Conservation (phyloP, 2,797 vertebrate genomes). For the Halcyon badia region DNA sequence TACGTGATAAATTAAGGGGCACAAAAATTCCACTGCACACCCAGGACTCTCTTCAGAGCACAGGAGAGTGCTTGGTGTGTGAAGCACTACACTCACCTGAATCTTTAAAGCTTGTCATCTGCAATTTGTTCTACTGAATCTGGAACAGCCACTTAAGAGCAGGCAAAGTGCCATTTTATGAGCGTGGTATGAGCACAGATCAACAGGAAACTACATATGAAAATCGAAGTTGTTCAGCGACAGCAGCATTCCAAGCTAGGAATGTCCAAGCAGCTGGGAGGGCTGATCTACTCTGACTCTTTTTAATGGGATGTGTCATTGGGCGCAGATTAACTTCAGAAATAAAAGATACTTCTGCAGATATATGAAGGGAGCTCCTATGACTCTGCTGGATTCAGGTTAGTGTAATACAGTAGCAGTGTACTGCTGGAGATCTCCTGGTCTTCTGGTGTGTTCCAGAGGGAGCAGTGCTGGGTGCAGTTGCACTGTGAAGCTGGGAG, state of each 20-base stretch:
- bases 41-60: fast-evolving
- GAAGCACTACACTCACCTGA: not conserved
- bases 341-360: not conserved
- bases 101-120: not conserved
- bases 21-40: not conserved
- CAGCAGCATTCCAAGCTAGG: conserved; percentile 8
- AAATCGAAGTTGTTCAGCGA: conserved; percentile 29
- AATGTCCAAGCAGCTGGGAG: conserved; percentile 44
- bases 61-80: not conserved
- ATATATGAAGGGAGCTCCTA: not conserved
- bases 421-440: not conserved
- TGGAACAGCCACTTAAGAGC: not conserved
- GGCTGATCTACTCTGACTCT: conserved; percentile 27
- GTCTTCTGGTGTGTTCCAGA: fast-evolving
- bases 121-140: conserved; percentile 3
- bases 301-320: conserved; percentile 59
- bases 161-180: not conserved
- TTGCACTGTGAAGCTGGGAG: not conserved
- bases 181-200: not conserved
- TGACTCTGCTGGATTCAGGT: not conserved
- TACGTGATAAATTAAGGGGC: not conserved
- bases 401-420: not conserved
- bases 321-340: not conserved
- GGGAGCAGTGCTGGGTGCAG: not conserved
- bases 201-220: not conserved